These are phyloP conservation scores for Drosophila ezoana DNA, from an alignment of 2,888 invertebrate genomes.

Conservation along the genomic window DNA sequence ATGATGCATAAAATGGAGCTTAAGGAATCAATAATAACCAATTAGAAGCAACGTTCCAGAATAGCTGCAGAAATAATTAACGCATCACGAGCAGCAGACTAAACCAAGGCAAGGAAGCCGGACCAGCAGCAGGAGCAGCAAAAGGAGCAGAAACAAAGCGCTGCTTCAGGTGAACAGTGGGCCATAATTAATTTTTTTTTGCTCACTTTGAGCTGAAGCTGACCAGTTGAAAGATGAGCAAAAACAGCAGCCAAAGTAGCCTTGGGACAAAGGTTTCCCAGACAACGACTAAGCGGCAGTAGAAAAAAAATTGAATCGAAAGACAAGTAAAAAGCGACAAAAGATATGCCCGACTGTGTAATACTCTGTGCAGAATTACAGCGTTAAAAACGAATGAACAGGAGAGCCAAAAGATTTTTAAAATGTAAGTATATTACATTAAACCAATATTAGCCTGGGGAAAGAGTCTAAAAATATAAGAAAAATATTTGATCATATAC, in stretches of 20 bases:
- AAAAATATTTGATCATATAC: too few species aligned
- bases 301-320: conserved; percentile 6
- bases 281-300: conserved; percentile 48
- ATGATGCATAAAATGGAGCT: conserved; percentile 21
- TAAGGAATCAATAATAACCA: conserved; percentile 53
- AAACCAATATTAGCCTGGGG: too few species aligned
- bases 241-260: conserved; percentile 3
- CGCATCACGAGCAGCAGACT: conserved; percentile 27
- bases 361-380: background rate
- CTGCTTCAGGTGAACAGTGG: conserved; percentile 43
- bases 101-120: conserved; percentile 2
- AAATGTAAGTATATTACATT: background rate
- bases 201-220: conserved; percentile 18
- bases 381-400: background rate
- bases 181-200: conserved; percentile 66
- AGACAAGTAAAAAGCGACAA: background rate
- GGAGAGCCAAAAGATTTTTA: background rate
- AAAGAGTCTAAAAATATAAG: too few species aligned
- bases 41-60: conserved; percentile 29
- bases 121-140: background rate
- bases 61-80: conserved; percentile 47
- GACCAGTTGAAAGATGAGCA: conserved; percentile 20
- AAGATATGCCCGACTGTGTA: background rate
- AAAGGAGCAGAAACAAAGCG: conserved; percentile 1
- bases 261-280: conserved; percentile 49